Conservation (phyloP, 2,888 invertebrate genomes). For the Dasypolia templi region DNA sequence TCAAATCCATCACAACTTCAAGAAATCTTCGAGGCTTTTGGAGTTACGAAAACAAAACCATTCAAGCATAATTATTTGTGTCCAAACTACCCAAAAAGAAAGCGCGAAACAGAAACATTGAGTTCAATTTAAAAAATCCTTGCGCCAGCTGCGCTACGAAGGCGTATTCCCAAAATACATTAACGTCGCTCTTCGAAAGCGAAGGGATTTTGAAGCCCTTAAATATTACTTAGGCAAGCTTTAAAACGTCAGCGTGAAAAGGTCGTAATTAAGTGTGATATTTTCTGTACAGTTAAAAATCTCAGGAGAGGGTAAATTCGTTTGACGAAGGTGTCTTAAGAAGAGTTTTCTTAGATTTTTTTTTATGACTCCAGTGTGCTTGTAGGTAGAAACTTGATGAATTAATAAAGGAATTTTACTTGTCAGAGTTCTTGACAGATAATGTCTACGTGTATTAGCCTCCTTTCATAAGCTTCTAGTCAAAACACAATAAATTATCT, state of each 20-base stretch:
- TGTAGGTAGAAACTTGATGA: conserved; percentile 49
- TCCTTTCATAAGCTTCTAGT: conserved; percentile 56
- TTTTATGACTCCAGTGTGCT: conserved; percentile 51
- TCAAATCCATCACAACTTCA: conserved; percentile 1
- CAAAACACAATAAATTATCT: conserved; percentile 51
- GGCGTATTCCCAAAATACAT: conserved; percentile 65
- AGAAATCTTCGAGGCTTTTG: not conserved
- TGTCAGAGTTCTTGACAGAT: conserved; percentile 54
- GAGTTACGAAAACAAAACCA: conserved; percentile 16
- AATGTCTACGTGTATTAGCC: conserved; percentile 56
- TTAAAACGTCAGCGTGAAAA: conserved; percentile 66
- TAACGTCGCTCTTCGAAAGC: conserved; percentile 58
- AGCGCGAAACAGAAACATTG: conserved; percentile 39
- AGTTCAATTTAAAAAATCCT: conserved; percentile 61
- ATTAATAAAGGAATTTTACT: conserved; percentile 59
- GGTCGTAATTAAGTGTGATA: conserved; percentile 66
- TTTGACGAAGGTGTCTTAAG: conserved; percentile 51
- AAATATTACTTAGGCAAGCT: conserved; percentile 68
- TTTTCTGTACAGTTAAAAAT: conserved; percentile 66
- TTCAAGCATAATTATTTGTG: conserved; percentile 25
- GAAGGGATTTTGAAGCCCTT: conserved; percentile 65
- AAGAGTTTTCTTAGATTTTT: conserved; percentile 50
- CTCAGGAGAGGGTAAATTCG: conserved; percentile 60
- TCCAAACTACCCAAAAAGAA: conserved; percentile 37
- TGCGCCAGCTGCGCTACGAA: conserved; percentile 22